phyloP scores from a whole-genome alignment of 2,113 vertebrate genomes.

The Amblyornis subalaris region DNA sequence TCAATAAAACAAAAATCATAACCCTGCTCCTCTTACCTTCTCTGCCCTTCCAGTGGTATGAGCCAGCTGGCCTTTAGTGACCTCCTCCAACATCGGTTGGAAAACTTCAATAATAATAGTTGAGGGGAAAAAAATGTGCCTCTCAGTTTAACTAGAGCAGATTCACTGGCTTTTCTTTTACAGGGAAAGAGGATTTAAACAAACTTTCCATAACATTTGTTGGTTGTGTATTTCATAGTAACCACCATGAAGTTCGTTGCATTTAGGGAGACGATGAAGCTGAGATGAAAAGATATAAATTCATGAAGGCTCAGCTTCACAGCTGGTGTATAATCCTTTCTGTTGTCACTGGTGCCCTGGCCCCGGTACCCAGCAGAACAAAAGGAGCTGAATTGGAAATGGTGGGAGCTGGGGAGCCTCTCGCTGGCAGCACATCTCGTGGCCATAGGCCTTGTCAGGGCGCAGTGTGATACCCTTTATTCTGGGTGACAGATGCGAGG shows the following conservation, averaged over 20 bases:
- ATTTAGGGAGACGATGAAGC: conserved; percentile 67
- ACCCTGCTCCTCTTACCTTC: neutral
- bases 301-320: conserved; percentile 75
- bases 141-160: conserved; percentile 72
- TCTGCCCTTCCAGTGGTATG: neutral
- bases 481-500: conserved; percentile 80
- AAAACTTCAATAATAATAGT: conserved; percentile 15
- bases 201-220: conserved; percentile 74
- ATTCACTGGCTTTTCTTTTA: conserved; percentile 75
- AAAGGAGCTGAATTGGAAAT: conserved; percentile 81
- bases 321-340: conserved; percentile 80
- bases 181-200: conserved; percentile 81
- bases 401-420: conserved; percentile 76
- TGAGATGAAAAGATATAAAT: conserved; percentile 75
- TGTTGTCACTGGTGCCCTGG: conserved; percentile 72
- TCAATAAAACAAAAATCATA: neutral
- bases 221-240: conserved; percentile 80
- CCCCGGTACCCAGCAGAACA: conserved; percentile 74
- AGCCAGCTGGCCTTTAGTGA: conserved; percentile 69
- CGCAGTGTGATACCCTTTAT: conserved; percentile 84
- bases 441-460: conserved; percentile 78
- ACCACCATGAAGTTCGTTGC: conserved; percentile 74
- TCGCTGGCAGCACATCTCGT: conserved; percentile 68
- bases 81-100: conserved; percentile 39
- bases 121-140: neutral